phyloP scores from a whole-genome alignment of 2,113 vertebrate genomes.

The Gallinago paraguaiae region DNA sequence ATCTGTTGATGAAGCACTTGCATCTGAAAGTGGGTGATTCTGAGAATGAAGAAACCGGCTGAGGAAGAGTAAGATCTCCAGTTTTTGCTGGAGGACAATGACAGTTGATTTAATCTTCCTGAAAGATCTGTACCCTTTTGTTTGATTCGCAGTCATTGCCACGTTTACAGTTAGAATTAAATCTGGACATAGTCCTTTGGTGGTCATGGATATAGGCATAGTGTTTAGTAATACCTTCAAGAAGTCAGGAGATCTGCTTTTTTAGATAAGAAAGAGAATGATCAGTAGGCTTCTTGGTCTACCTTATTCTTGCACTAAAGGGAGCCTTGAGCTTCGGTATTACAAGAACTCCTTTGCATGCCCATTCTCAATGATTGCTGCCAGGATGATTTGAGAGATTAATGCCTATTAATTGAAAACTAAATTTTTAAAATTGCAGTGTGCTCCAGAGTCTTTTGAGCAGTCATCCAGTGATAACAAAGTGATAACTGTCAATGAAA shows the following conservation, averaged over 20 bases:
- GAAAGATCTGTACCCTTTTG: background rate
- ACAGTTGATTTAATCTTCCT: background rate
- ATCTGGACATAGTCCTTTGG: background rate
- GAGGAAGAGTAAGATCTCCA: background rate
- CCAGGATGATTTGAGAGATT: background rate
- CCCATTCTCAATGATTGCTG: background rate
- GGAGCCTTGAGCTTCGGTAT: background rate
- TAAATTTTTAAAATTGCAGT: background rate
- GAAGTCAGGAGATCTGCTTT: background rate
- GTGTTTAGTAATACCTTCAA: background rate
- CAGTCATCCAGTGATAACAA: background rate
- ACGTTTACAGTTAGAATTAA: background rate
- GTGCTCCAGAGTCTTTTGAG: background rate
- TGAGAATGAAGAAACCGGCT: background rate
- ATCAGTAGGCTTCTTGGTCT: background rate
- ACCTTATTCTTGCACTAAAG: background rate
- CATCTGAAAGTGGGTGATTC: background rate
- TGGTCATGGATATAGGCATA: background rate
- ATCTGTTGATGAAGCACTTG: conserved; percentile 31
- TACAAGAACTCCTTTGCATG: background rate
- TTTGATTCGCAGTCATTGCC: background rate
- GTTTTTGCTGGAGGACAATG: background rate
- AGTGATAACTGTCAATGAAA: background rate
- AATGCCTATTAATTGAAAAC: background rate
- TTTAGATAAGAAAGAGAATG: background rate